Conservation (phyloP, 2,888 invertebrate species). For the Erynnis tages region DNA sequence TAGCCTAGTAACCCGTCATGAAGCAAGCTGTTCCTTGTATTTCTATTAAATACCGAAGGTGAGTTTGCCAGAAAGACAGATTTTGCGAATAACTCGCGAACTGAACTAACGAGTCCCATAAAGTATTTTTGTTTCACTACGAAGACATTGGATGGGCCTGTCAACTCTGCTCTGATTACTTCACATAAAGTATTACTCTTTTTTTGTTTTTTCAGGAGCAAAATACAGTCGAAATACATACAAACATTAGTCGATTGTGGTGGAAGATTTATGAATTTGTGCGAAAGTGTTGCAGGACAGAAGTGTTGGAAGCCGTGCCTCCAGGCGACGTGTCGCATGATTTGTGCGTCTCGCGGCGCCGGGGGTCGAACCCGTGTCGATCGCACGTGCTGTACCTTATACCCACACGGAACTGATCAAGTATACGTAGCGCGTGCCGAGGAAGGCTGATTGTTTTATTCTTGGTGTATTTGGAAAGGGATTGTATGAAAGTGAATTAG, state of each 20-base stretch:
- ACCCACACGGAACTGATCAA: slow-evolving; percentile 23
- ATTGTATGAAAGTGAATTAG: neutral
- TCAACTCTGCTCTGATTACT: too few species aligned
- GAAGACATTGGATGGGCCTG: too few species aligned
- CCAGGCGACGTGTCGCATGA: slow-evolving; percentile 59
- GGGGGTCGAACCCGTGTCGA: slow-evolving; percentile 61
- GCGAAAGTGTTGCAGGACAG: slow-evolving; percentile 27
- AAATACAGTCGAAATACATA: too few species aligned
- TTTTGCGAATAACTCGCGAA: too few species aligned
- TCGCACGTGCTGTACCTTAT: slow-evolving; percentile 52
- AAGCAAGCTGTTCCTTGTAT: too few species aligned
- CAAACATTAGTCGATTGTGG: slow-evolving; percentile 8
- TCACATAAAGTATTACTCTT: too few species aligned
- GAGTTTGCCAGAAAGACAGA: too few species aligned
- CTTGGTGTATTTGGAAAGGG: neutral
- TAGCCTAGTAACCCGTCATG: too few species aligned
- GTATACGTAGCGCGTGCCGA: slow-evolving; percentile 20
- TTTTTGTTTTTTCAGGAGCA: too few species aligned
- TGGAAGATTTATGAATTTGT: slow-evolving; percentile 29
- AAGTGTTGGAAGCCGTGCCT: slow-evolving; percentile 24
- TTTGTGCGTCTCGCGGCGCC: slow-evolving; percentile 64
- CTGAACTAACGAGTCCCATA: too few species aligned
- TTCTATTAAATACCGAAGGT: too few species aligned
- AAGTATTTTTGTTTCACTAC: too few species aligned
- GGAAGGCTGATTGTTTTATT: slow-evolving; percentile 1